Base-by-base conservation (phyloP, 2,797 vertebrate species). In the Scomberomorus guttatus region DNA sequence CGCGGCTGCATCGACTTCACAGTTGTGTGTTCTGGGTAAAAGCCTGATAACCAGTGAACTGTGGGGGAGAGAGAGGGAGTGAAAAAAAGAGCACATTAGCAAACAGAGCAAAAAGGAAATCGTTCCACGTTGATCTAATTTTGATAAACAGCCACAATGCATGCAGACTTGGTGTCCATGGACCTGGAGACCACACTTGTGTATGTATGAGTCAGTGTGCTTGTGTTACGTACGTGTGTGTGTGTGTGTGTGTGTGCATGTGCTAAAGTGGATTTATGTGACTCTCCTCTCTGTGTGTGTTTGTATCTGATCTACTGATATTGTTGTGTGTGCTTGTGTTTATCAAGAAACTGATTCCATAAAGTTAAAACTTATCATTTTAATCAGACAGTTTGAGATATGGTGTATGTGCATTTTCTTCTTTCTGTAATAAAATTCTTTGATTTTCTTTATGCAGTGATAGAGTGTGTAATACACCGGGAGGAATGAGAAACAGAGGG, bases 61-160 rank as follows among this genome's bases (percentile, higher is more conserved):
- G 79, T 68, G 25, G 9, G 56, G 64, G 22, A 60, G 56, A 48
- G 58, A 17, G 18, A 34, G 34, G 14, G n/a, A n/a, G 52, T 32
- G 14, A 9, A 4, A 5, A 5, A 25, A 56, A 56, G 14, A 29
- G 22, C 75, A 83, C 63, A 83, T 78, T 73, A 79, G 48, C 54
- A 77, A 80, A 78, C 20, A 77, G 32, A 78, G 74, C 74, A 74
- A 83, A 85, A 94, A 92, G 95, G 92, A 95, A 92, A 93, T 80
- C 22, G 29, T 81, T 89, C 69, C 64, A 85, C 39, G 54, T 79
- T 85, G 88, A 92, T 92, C 71, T 89, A 77, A 91, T 91, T 93
- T 90, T 91, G 90, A 92, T 91, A 87, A 90, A 90, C 82, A 42
- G 70, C 69, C 80, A 65, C 29, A 60, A 55, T 77, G 65, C 56